A percentile compares a stretch with the other conserved stretches of the same genome.
phyloP scores from a whole-genome alignment of 2,797 vertebrate genomes.

The Alfaro cultratus region DNA sequence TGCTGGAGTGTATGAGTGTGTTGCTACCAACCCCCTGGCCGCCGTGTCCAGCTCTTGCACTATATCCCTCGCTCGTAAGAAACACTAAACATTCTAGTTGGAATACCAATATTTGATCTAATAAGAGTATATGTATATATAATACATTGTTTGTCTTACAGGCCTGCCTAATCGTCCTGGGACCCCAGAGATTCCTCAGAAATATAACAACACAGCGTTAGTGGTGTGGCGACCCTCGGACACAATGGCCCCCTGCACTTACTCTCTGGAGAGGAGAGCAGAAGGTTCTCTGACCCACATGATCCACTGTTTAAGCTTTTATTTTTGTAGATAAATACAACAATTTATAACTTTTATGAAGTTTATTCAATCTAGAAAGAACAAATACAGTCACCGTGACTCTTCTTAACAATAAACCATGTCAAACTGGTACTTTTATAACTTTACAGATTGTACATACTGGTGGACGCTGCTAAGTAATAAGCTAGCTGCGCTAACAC shows the following conservation, averaged over 20 bases:
- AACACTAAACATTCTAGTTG: too few relatives aligned
- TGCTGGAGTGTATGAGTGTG: conserved; percentile 93
- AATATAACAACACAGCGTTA: conserved; percentile 93
- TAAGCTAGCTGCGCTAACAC: too few relatives aligned
- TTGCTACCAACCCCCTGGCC: conserved; percentile 90
- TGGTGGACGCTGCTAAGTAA: too few relatives aligned
- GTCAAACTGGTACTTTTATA: background rate
- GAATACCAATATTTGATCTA: background rate
- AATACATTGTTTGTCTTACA: conserved; percentile 55
- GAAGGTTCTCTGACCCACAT: conserved; percentile 81
- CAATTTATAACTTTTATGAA: background rate
- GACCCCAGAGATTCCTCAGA: conserved; percentile 94
- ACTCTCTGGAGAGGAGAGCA: conserved; percentile 88
- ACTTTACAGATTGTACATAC: background rate
- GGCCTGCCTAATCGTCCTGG: conserved; percentile 91
- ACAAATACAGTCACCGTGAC: background rate
- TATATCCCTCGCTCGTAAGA: conserved; percentile 91
- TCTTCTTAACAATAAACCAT: background rate
- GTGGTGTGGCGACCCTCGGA: conserved; percentile 96
- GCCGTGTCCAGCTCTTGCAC: conserved; percentile 91
- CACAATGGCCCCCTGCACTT: conserved; percentile 91
- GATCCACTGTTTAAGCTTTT: background rate
- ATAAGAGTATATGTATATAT: background rate
- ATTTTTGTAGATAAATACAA: background rate
- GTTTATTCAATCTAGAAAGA: background rate